phyloP scores from a whole-genome alignment of 2,888 invertebrate genomes.

The Eupsilia transversa region DNA sequence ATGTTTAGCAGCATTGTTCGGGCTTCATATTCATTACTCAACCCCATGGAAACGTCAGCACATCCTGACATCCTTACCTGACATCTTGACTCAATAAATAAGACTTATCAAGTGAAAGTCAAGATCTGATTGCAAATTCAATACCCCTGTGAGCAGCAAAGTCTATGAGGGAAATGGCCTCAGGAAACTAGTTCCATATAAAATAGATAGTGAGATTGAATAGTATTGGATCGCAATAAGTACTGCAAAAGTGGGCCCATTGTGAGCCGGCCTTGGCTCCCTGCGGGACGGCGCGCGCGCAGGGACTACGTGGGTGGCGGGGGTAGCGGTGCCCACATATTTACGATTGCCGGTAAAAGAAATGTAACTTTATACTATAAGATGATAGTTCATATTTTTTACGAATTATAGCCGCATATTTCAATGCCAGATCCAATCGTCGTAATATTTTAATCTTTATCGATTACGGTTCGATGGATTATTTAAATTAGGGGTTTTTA shows the following conservation, averaged over 20 bases:
- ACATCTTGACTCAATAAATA: constrained; percentile 44
- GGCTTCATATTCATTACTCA: constrained; percentile 28
- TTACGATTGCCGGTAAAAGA: constrained; percentile 60
- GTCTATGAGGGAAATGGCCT: constrained; percentile 78
- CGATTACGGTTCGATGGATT: constrained; percentile 27
- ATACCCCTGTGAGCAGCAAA: constrained; percentile 77
- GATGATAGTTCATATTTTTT: constrained; percentile 55
- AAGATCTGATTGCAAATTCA: constrained; percentile 71
- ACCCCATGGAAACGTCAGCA: constrained; percentile 16
- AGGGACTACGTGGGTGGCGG: constrained; percentile 81
- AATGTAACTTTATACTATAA: constrained; percentile 58
- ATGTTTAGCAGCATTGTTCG: constrained; percentile 15
- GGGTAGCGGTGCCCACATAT: constrained; percentile 63
- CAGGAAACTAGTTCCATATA: constrained; percentile 88
- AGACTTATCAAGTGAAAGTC: constrained; percentile 69
- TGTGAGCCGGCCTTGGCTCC: constrained; percentile 85
- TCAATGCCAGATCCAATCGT: constrained; percentile 36
- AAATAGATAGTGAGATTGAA: constrained; percentile 87
- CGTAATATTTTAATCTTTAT: constrained; percentile 44
- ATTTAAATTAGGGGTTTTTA: constrained; percentile 41
- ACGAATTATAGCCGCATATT: constrained; percentile 40
- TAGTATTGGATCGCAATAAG: constrained; percentile 87
- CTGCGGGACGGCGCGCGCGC: constrained; percentile 75
- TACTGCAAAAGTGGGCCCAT: constrained; percentile 83
- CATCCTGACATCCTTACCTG: constrained; percentile 10